Evolutionary conservation across 2,113 vertebrate species (phyloP), one percentile per base, ranked within the genome.

Genomic region (Leptobrachium ailaonicum): DNA sequence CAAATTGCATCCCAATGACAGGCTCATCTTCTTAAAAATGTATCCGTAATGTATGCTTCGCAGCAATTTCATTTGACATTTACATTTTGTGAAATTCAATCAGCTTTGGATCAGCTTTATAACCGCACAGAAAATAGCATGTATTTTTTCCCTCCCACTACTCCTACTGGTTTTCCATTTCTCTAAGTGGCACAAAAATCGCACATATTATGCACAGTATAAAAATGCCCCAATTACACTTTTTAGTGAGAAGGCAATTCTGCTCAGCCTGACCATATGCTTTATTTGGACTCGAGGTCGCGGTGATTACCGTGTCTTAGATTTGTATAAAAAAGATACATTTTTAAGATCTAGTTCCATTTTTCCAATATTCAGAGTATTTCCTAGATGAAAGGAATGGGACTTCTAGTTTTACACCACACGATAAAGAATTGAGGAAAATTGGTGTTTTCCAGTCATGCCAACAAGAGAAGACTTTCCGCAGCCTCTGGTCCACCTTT

Each of bases 31-130:
- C 67, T 14, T 60, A 60, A 60, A 60, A 60, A 53, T 32, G 54
- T 32, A 41, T 56, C 41, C 4, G 32, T 8, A 71, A 71, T 50
- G 2, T 72, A 72, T 72, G 54, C 71, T 12, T 7, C 32, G 7
- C 10, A 42, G 14, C 41, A 43, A 58, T 73, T 54, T 72, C 41
- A 2, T 43, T 42, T 62, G 71, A 73, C 54, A 72, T 56, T 50
- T 71, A 53, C 69, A 73, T 50, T 60, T 32, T n/a, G 70, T 53
- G 45, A 50, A 2, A 58, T 20, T 14, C 71, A 6, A 41, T 4
- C 50, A 54, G 50, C 50, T 50, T 54, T 71, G 45, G 13, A 32
- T 40, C 50, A 4, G 70, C 53, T 71, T 71, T 71, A 71, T 54
- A 45, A 40, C 70, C 7, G 47, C 70, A 54, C 54, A 72, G 20